Base-by-base conservation (phyloP, 2,888 invertebrate genomes). In the Rhodophaea formosa region DNA sequence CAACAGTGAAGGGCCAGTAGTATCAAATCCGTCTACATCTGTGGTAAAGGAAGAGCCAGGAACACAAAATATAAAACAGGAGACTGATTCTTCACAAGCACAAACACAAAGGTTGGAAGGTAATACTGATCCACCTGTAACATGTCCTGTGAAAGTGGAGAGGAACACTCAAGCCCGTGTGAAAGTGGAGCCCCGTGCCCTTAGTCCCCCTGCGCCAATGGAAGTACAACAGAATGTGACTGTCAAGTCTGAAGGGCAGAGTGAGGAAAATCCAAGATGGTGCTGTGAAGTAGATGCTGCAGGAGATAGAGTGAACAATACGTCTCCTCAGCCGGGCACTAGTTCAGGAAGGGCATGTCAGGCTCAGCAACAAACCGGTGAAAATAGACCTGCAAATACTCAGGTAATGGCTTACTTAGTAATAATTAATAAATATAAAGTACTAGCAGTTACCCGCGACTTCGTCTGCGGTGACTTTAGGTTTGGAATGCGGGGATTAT, bases 261-360 rank as follows among this genome's bases (percentile, higher is more conserved):
- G 12, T 12, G 42, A 56, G 8, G 71, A 68, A 52, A 59, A 61
- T 65, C 15, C 59, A 47, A 63, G 65, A 59, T 64, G 63, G 16
- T 72, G 75, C 59, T 75, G 77, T 62, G 78, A 75, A 51, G 62
- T 72, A 1, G 76, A 79, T 59, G 77, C 72, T 1, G 71, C 72
- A 6, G 82, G 82, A 0, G 86, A 86, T 55, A 72, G 80, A 45
- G 67, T 69, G 39, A 62, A 68, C 1, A 75, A 74, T 8, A 59
- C 66, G 0, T 85, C 88, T 5, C 88, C 90, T 5, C 88, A 87
- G 62, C 89, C 90, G 0, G 87, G 88, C 6, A 78, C 89, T 1
- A 88, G 88, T 63, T 76, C 82, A n/a, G 77, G 74, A 10, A 68
- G 75, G 59, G 63, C 60, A 59, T 59, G 63, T 12, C 72, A 69